A percentile compares a stretch with the other conserved stretches of the same genome.
These are phyloP conservation scores for Rosalia funebris DNA, from an alignment of 2,888 invertebrate genomes.

Conservation along the genomic window DNA sequence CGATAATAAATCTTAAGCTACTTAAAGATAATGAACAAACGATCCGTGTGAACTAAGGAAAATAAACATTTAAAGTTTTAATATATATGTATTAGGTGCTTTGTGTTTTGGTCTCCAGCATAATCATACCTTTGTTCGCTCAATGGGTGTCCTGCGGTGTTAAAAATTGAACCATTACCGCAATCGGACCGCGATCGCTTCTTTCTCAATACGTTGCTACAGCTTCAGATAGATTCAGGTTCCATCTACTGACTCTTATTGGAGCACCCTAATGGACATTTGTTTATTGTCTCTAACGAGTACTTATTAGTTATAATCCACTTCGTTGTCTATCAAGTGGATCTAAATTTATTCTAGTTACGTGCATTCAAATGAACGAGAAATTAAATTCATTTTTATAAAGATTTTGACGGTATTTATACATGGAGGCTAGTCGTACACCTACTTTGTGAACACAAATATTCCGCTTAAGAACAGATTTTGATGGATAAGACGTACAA, in stretches of 20 bases:
- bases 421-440: too few relatives aligned
- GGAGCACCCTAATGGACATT: conserved; percentile 40
- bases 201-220: conserved; percentile 14
- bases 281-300: conserved; percentile 39
- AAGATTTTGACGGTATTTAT: conserved; percentile 34
- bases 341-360: conserved; percentile 41
- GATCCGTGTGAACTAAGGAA: conserved; percentile 58
- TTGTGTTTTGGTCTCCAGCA: conserved; percentile 59
- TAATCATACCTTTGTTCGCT: conserved; percentile 63
- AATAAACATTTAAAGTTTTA: conserved; percentile 63
- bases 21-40: conserved; percentile 52
- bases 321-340: conserved; percentile 39
- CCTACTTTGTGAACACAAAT: too few relatives aligned
- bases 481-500: too few relatives aligned
- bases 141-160: conserved; percentile 64
- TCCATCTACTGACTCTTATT: conserved; percentile 34
- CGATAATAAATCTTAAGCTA: conserved; percentile 55
- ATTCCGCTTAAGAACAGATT: too few relatives aligned
- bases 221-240: conserved; percentile 23
- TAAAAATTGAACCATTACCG: conserved; percentile 65
- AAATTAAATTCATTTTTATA: conserved; percentile 37
- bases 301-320: conserved; percentile 37
- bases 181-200: conserved; percentile 57
- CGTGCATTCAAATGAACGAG: conserved; percentile 37
- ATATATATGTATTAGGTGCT: conserved; percentile 64